phyloP scores from a whole-genome alignment of 2,888 invertebrate genomes.

The Yponomeuta evonymella region DNA sequence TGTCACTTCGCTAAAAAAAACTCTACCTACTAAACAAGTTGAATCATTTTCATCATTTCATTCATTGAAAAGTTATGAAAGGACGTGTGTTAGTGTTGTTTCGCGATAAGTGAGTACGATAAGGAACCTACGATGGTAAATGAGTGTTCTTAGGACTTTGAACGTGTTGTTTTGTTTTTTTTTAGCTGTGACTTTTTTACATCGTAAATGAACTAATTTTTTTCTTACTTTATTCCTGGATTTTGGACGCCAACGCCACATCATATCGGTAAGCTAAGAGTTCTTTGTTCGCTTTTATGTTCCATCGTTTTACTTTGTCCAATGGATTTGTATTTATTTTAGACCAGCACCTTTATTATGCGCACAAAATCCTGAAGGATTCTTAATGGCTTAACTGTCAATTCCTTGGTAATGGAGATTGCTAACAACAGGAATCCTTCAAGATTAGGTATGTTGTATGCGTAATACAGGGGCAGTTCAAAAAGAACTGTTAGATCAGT shows the following conservation, averaged over 20 bases:
- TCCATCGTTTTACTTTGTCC: background rate
- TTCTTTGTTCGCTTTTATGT: background rate
- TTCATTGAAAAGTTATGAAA: conserved; percentile 13
- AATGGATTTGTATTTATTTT: too few species aligned
- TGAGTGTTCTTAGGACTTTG: background rate
- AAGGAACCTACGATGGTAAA: background rate
- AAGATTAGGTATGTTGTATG: too few species aligned
- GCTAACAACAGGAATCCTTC: too few species aligned
- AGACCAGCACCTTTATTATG: too few species aligned
- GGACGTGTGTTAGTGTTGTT: background rate
- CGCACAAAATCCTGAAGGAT: too few species aligned
- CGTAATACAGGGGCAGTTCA: too few species aligned
- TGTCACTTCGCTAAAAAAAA: background rate
- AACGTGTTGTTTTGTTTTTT: background rate
- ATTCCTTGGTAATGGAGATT: too few species aligned
- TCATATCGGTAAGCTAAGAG: conserved; percentile 8
- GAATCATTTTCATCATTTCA: conserved; percentile 1
- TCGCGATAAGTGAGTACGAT: background rate
- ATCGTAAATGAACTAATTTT: background rate
- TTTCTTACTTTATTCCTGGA: conserved; percentile 5
- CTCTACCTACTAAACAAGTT: background rate
- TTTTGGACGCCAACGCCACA: background rate
- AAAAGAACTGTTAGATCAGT: too few species aligned
- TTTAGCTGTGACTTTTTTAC: background rate
- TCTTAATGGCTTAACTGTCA: too few species aligned